A percentile compares a stretch with the other conserved stretches of the same genome.
These are phyloP conservation scores for Pheosia gnoma DNA, from an alignment of 2,888 invertebrate species.

Conservation along the genomic window DNA sequence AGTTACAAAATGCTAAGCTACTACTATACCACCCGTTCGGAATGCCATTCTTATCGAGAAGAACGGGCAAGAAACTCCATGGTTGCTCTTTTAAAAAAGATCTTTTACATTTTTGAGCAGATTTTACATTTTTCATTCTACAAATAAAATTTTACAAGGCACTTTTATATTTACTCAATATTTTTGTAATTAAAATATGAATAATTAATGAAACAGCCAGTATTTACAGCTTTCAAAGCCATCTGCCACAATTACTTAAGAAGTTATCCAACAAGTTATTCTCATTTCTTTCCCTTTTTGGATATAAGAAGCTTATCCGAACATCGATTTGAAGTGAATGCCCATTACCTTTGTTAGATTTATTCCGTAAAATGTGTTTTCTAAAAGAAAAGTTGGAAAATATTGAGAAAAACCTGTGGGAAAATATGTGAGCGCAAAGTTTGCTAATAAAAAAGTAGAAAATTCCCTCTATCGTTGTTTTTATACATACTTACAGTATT, in stretches of 20 bases:
- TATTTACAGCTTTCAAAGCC: conserved; percentile 14
- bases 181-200: not conserved
- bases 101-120: too few species aligned
- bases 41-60: too few species aligned
- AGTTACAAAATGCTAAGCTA: too few species aligned
- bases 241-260: conserved; percentile 16
- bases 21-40: too few species aligned
- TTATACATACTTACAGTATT: conserved; percentile 21
- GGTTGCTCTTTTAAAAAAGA: too few species aligned
- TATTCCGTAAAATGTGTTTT: conserved; percentile 24
- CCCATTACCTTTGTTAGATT: conserved; percentile 22
- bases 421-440: conserved; percentile 23
- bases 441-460: conserved; percentile 32
- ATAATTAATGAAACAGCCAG: not conserved
- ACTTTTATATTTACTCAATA: not conserved
- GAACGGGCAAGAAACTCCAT: too few species aligned
- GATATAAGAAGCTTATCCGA: conserved; percentile 25
- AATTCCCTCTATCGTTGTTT: conserved; percentile 23
- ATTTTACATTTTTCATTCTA: too few species aligned
- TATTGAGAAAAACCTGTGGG: conserved; percentile 18
- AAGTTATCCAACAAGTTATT: conserved; percentile 6
- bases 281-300: conserved; percentile 15
- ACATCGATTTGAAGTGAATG: conserved; percentile 21
- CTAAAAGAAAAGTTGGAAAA: conserved; percentile 35
- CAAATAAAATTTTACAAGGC: too few species aligned